A percentile compares a stretch with the other conserved stretches of the same genome.
These are phyloP conservation scores for Branchipolynoe longqiensis DNA, from an alignment of 2,888 invertebrate genomes.

Conservation along the genomic window DNA sequence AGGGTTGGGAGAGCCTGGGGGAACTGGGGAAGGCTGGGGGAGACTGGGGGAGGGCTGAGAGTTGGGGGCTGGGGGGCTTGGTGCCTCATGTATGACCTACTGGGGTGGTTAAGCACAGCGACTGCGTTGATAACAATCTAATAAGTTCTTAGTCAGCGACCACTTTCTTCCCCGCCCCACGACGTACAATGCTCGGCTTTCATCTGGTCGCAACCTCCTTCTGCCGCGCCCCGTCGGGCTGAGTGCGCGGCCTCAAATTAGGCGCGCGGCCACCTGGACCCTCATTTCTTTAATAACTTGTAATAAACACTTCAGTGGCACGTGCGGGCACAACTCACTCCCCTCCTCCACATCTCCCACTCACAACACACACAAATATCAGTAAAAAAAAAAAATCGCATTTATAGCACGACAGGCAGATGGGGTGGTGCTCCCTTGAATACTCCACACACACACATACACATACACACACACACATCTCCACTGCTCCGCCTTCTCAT, in stretches of 20 bases:
- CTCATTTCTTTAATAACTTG: slow-evolving; percentile 50
- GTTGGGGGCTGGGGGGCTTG: no score
- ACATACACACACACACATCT: no score
- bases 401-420: no score
- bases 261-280: slow-evolving; percentile 40
- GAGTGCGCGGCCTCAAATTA: slow-evolving; percentile 46
- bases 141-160: slow-evolving; percentile 37
- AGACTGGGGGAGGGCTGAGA: no score
- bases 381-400: no score
- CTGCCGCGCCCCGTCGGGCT: slow-evolving; percentile 11
- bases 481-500: no score
- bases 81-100: slow-evolving; percentile 12
- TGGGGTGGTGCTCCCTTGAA: neutral
- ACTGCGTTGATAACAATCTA: slow-evolving; percentile 18
- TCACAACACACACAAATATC: no score
- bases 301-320: slow-evolving; percentile 35
- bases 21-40: no score
- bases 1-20: no score
- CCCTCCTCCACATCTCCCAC: no score
- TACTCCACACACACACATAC: no score
- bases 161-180: slow-evolving; percentile 29
- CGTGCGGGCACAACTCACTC: neutral
- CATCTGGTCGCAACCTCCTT: neutral
- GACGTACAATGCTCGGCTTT: slow-evolving; percentile 16
- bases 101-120: slow-evolving; percentile 19